phyloP scores from a whole-genome alignment of 2,797 vertebrate species.

The Picus viridis region DNA sequence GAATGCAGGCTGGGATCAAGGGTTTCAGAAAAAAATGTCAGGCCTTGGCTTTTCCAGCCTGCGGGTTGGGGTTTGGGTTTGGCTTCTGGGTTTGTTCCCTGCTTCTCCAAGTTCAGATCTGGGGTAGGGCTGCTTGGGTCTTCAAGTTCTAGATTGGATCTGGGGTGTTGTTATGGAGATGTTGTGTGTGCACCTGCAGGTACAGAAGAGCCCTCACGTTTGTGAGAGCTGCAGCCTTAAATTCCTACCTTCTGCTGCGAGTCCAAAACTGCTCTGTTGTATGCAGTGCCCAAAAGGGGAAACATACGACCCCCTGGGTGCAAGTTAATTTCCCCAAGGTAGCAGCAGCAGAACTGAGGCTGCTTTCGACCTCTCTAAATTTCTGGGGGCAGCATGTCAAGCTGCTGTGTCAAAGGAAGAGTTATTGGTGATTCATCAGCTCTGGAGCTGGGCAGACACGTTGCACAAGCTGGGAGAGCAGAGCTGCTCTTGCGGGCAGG shows the following conservation, averaged over 20 bases:
- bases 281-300: neutral
- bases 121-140: rapidly evolving
- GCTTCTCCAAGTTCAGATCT: neutral
- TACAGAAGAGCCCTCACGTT: neutral
- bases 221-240: neutral
- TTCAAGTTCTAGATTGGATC: neutral
- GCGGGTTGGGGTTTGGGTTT: neutral
- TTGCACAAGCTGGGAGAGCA: neutral
- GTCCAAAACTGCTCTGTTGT: neutral
- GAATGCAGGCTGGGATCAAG: neutral
- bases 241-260: neutral
- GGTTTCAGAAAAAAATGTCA: neutral
- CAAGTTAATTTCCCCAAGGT: neutral
- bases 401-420: neutral
- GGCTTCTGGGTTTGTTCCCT: neutral
- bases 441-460: neutral
- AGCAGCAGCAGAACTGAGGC: neutral
- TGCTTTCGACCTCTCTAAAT: neutral
- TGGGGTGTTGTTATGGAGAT: neutral
- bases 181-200: neutral
- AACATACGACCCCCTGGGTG: neutral
- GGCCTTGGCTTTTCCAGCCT: neutral
- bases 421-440: neutral
- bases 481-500: neutral
- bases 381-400: neutral